These are phyloP conservation scores for Muricea muricata DNA, from an alignment of 92 coral and sea anemone genomes.

Conservation along the genomic window DNA sequence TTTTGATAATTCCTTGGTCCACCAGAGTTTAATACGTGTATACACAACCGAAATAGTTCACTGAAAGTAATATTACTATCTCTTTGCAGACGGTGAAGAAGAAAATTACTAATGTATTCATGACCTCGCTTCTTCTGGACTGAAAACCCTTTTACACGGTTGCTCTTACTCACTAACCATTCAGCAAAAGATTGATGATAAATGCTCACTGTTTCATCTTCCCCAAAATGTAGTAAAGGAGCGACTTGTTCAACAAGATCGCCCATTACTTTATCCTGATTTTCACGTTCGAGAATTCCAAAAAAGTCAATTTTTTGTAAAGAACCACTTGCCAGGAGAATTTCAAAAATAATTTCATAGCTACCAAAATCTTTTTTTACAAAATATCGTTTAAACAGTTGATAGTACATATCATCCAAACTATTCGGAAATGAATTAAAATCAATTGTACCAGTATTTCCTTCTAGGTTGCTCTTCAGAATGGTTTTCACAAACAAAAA, in stretches of 20 bases:
- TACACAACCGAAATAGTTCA: slow-evolving; percentile 64
- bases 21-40: slow-evolving; percentile 54
- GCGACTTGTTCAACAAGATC: slow-evolving; percentile 35
- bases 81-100: slow-evolving; percentile 8
- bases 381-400: slow-evolving; percentile 64
- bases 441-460: slow-evolving; percentile 4
- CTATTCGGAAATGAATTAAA: slow-evolving; percentile 64
- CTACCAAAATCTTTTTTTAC: slow-evolving; percentile 46
- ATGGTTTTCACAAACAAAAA: slow-evolving; percentile 70
- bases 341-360: slow-evolving; percentile 62
- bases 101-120: slow-evolving; percentile 48
- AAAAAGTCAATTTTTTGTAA: slow-evolving; percentile 27
- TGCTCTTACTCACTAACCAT: slow-evolving; percentile 67
- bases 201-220: slow-evolving; percentile 47
- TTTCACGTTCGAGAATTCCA: slow-evolving; percentile 37
- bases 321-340: slow-evolving; percentile 70
- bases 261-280: slow-evolving; percentile 50
- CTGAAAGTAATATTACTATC: neutral
- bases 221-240: slow-evolving; percentile 52
- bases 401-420: slow-evolving; percentile 63
- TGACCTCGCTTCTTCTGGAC: slow-evolving; percentile 68
- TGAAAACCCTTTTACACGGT: slow-evolving; percentile 53
- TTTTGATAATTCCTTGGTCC: neutral
- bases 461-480: slow-evolving; percentile 35
- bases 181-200: slow-evolving; percentile 70